phyloP scores from a whole-genome alignment of 2,113 vertebrate species.

The Spilogale gracilis region DNA sequence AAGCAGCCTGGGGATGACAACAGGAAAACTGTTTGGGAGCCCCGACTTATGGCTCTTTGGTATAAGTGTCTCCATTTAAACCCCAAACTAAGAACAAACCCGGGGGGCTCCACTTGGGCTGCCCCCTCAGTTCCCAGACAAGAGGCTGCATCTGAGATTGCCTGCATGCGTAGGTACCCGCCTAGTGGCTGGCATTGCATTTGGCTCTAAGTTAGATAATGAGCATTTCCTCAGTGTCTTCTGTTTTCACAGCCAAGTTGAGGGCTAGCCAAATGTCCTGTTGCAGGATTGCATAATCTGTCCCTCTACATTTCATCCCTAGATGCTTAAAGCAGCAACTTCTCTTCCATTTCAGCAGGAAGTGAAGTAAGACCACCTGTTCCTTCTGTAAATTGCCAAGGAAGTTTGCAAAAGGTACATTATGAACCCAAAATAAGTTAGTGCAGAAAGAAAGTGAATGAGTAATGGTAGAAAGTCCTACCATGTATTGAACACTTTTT shows the following conservation, averaged over 20 bases:
- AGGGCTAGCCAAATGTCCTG: background rate
- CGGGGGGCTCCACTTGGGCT: background rate
- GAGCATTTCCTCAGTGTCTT: background rate
- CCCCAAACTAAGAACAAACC: background rate
- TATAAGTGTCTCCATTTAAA: conserved; percentile 1
- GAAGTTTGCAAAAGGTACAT: conserved; percentile 40
- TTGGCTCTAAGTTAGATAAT: background rate
- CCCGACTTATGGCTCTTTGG: background rate
- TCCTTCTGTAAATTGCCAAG: conserved; percentile 55
- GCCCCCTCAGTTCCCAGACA: background rate
- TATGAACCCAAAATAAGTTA: background rate
- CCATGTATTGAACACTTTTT: background rate
- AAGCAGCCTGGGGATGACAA: background rate
- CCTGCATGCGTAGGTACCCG: background rate
- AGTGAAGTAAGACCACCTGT: conserved; percentile 61
- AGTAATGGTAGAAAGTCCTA: background rate
- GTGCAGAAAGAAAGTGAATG: background rate
- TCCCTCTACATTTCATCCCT: background rate
- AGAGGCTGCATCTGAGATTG: background rate
- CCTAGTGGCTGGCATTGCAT: background rate
- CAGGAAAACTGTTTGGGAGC: background rate
- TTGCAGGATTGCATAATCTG: background rate
- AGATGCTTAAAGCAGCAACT: background rate
- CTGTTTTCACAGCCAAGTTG: background rate
- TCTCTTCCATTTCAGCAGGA: conserved; percentile 49